Base-by-base conservation (phyloP, 2,113 vertebrate species). In the Coryphaenoides rupestris region DNA sequence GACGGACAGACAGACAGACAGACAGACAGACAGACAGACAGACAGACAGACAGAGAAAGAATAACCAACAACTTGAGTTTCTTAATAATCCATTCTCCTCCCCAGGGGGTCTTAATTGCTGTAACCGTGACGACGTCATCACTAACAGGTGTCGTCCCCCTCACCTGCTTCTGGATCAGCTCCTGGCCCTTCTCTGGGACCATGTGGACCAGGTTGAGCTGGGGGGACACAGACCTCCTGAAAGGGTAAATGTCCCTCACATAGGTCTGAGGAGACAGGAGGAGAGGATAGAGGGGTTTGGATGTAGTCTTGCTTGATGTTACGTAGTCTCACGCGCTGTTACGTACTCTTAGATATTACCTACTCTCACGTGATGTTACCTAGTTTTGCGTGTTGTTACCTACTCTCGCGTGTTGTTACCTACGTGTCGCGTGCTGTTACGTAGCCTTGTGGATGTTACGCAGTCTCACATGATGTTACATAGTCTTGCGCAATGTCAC, bases 161-260 rank as follows among this genome's bases (percentile, higher is more conserved):
- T 15, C 77, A 94, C 95, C 93, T 99, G 97, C 75, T 99, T 98
- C 86, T 99, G 96, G 85, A 99, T 99, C 19, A 99, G 94, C 69
- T 98, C 96, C 79, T 95, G 96, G 16, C 97, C 97, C 74, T 96
- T 98, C 70, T 98, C 95, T 0, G 96, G 96, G 65, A 94, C 90
- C 95, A 99, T 99, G 75, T 97, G 94, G 23, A 99, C 96, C 46
- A 99, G 88, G 81, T 98, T 99, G 72, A 99, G 92, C 85, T 99
- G 96, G 0, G 97, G 96, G 56, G 96, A 99, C 3, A 99, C 96
- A 0, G 96, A 99, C 72, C 97, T 93, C 66, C 97, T 89, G 85
- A 99, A 99, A 9, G 97, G 96, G 76, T 99, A 99, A 81, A 99
- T 98, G 69, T 99, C 97, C 67, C 96, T 93, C 24, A 99, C 97